phyloP scores from a whole-genome alignment of 2,888 invertebrate genomes.

The Eueremaeus valkanovi region DNA sequence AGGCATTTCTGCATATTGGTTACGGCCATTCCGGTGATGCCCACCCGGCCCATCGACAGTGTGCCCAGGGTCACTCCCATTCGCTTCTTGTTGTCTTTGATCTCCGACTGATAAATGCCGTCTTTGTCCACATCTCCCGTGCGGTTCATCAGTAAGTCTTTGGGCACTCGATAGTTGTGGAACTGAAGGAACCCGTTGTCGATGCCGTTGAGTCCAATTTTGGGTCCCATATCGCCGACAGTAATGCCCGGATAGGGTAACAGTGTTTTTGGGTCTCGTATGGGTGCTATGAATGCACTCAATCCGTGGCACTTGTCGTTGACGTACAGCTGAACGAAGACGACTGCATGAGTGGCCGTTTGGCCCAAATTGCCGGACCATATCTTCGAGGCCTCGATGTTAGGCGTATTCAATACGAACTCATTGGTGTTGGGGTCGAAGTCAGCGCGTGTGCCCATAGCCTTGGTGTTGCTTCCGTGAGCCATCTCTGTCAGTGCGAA shows the following conservation, averaged over 20 bases:
- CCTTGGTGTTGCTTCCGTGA: constrained; percentile 84
- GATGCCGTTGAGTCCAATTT: constrained; percentile 81
- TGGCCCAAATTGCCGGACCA: constrained; percentile 76
- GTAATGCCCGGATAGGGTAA: constrained; percentile 70
- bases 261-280: constrained; percentile 70
- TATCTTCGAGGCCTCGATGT: constrained; percentile 73
- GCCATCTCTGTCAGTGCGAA: constrained; percentile 84
- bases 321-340: constrained; percentile 78
- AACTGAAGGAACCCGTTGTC: constrained; percentile 91
- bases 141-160: constrained; percentile 75
- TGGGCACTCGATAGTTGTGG: constrained; percentile 71
- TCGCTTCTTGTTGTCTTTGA: constrained; percentile 70
- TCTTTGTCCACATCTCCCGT: constrained; percentile 83
- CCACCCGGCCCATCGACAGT: constrained; percentile 76
- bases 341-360: constrained; percentile 75
- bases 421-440: constrained; percentile 67
- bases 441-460: constrained; percentile 78
- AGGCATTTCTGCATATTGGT: constrained; percentile 68
- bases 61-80: constrained; percentile 77
- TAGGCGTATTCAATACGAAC: constrained; percentile 69
- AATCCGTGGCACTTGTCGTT: constrained; percentile 78
- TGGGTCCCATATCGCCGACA: constrained; percentile 89
- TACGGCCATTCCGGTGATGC: constrained; percentile 62
- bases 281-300: constrained; percentile 80
- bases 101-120: constrained; percentile 79